Conservation (phyloP, 2,888 invertebrate species). For the Gerosis bhagava region DNA sequence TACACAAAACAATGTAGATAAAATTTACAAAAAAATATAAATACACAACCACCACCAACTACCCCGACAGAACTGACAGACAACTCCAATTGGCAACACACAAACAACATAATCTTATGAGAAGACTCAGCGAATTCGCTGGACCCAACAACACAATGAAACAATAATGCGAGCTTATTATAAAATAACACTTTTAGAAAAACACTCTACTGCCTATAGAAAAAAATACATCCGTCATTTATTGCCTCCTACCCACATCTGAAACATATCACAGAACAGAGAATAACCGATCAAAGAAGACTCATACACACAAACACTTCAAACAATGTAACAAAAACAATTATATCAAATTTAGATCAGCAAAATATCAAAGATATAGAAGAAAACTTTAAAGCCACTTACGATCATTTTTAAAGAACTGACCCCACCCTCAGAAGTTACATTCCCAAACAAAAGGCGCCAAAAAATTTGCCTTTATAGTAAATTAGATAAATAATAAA, state of each 20-base stretch:
- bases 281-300: slow-evolving; percentile 28
- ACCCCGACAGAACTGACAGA: background rate
- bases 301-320: slow-evolving; percentile 9
- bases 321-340: background rate
- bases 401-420: background rate
- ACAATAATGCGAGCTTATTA: slow-evolving; percentile 21
- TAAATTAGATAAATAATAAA: background rate
- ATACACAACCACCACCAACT: background rate
- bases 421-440: slow-evolving; percentile 1
- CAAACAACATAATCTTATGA: background rate
- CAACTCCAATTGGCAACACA: background rate
- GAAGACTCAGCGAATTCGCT: slow-evolving; percentile 8
- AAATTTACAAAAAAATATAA: slow-evolving; percentile 19
- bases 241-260: too few species aligned
- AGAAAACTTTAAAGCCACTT: background rate
- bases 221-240: slow-evolving; percentile 16
- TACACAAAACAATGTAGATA: slow-evolving; percentile 19
- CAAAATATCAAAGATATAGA: background rate
- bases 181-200: slow-evolving; percentile 21
- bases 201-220: slow-evolving; percentile 22
- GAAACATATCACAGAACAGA: slow-evolving; percentile 27
- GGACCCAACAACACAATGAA: slow-evolving; percentile 25
- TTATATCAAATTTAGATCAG: background rate
- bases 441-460: slow-evolving; percentile 3
- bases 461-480: background rate